Conservation (phyloP, 2,113 vertebrate genomes). For the Miniopterus natalensis region DNA sequence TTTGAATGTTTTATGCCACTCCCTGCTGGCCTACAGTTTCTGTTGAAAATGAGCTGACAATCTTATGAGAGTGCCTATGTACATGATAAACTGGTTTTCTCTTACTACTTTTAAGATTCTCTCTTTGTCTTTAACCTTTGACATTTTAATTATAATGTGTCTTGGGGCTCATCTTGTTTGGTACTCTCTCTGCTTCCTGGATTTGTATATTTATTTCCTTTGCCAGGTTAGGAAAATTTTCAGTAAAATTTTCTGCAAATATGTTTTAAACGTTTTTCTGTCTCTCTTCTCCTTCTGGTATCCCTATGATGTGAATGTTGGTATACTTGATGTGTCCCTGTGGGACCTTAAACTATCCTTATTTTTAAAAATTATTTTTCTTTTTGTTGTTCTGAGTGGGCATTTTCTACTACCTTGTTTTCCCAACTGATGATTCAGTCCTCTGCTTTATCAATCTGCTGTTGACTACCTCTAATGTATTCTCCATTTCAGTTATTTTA, state of each 20-base stretch:
- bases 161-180: background rate
- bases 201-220: background rate
- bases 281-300: background rate
- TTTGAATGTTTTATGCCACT: background rate
- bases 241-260: background rate
- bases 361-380: background rate
- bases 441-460: background rate
- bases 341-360: background rate
- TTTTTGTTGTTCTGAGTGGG: background rate
- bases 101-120: background rate
- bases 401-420: background rate
- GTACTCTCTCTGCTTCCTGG: background rate
- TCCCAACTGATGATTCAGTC: background rate
- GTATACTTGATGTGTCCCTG: background rate
- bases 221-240: background rate
- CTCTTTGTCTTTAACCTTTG: background rate
- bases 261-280: background rate
- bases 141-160: background rate
- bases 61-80: background rate
- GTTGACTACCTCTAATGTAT: background rate
- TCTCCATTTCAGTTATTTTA: background rate
- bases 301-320: background rate
- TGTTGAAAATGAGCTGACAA: background rate
- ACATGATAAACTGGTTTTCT: background rate
- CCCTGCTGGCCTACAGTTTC: background rate